These are phyloP conservation scores for Channa maculata DNA, from an alignment of 2,113 vertebrate species.

Conservation along the genomic window DNA sequence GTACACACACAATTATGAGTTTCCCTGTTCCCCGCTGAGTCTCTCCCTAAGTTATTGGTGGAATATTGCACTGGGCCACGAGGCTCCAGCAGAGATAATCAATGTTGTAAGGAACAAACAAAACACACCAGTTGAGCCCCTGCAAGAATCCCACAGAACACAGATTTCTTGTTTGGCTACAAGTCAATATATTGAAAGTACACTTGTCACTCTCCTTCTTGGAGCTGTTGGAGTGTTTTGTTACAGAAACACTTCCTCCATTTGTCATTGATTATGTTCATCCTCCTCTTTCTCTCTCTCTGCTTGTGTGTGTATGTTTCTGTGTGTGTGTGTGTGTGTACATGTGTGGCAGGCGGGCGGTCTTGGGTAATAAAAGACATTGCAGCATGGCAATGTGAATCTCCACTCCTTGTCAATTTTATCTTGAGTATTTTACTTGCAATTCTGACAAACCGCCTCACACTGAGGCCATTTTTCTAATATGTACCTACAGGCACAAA, in stretches of 20 bases:
- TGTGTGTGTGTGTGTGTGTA: conserved; percentile 3
- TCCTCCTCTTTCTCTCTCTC: conserved; percentile 7
- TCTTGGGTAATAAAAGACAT: conserved; percentile 59
- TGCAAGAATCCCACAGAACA: conserved; percentile 9
- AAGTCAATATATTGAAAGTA: conserved; percentile 23
- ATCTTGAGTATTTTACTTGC: neutral
- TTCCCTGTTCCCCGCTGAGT: conserved; percentile 9
- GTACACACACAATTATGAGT: conserved; percentile 2
- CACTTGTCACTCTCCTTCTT: conserved; percentile 27
- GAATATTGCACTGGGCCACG: conserved; percentile 4
- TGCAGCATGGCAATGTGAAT: conserved; percentile 35
- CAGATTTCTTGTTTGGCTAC: conserved; percentile 22
- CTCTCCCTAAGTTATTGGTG: conserved; percentile 2
- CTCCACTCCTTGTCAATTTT: conserved; percentile 28
- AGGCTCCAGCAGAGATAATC: conserved; percentile 27
- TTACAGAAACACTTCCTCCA: conserved; percentile 28
- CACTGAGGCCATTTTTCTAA: conserved; percentile 18
- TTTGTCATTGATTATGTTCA: conserved; percentile 63
- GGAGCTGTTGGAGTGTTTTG: conserved; percentile 29
- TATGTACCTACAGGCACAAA: conserved; percentile 40
- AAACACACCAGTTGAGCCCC: conserved; percentile 7
- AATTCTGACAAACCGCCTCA: conserved; percentile 21
- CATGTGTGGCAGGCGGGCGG: conserved; percentile 35
- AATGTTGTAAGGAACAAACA: conserved; percentile 20
- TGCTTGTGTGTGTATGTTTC: neutral